Evolutionary conservation across 1,140 invertebrate genomes (phyloP).

Genomic region (Drosophila oshimai): DNA sequence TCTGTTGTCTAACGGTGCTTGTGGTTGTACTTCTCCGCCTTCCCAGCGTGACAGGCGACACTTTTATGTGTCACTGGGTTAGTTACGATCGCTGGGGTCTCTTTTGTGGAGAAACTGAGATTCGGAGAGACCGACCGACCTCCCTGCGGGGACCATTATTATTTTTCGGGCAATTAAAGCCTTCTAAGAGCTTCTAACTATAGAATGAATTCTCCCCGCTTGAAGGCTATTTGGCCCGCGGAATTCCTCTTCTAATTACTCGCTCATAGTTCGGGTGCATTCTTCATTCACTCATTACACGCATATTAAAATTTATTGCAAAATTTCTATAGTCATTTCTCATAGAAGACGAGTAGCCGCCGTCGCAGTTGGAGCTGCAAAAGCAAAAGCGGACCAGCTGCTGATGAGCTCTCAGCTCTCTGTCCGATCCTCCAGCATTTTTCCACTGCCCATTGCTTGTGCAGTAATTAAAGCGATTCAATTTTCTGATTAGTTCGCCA

Average conservation of each 20-base stretch:
- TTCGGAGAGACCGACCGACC: background rate
- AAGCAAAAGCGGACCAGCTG: conserved; percentile 4
- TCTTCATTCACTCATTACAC: conserved; percentile 77
- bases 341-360: conserved; percentile 70
- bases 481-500: conserved; percentile 81
- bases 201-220: background rate
- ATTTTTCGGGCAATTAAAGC: conserved; percentile 52
- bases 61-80: conserved; percentile 80
- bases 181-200: background rate
- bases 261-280: conserved; percentile 52
- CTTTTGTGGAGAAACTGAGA: no score
- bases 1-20: conserved; percentile 43
- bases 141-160: conserved; percentile 22
- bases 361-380: conserved; percentile 6
- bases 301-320: conserved; percentile 82
- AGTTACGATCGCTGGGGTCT: conserved; percentile 9
- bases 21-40: conserved; percentile 6
- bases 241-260: conserved; percentile 72
- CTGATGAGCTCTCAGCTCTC: conserved; percentile 34
- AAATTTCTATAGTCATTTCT: conserved; percentile 77
- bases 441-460: conserved; percentile 67
- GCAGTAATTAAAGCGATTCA: conserved; percentile 82
- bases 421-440: conserved; percentile 20
- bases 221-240: background rate
- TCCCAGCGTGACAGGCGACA: conserved; percentile 65